Evolutionary conservation across 2,113 vertebrate species (phyloP), one percentile per base, ranked within the genome.

Genomic region (Trichechus manatus): DNA sequence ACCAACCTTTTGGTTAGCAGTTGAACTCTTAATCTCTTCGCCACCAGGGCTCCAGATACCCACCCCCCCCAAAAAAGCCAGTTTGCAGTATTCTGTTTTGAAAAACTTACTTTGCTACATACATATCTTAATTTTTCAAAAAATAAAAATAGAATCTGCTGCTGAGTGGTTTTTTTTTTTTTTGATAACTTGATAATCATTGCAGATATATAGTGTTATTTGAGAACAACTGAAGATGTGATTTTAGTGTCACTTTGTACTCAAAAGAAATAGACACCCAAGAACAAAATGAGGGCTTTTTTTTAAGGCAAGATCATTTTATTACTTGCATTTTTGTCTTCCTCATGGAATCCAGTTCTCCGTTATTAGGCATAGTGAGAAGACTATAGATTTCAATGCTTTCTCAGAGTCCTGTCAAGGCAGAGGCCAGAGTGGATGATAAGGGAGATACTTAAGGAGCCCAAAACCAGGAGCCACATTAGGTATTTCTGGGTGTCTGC

Each of bases 121-220:
- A 50, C 56, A 22, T 74, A 63, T 3, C 23, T 80, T 79, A 33
- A 42, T 53, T 78, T 97, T 95, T 56, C 6, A 56, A 89, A 87
- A 87, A 89, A 64, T 86, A 17, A 93, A 97, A 94, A 79, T 50
- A 72, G 89, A 92, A 70, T 87, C 9, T 75, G 22, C 5, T 89
- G 25, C 29, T 31, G 2, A 74, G 11, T 3, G 25, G 39, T 85
- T 93, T 80, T 10, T 64, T 7, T 72, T 39, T 33, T 75, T 87
- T 44, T 47, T 91, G 81, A 88, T 88, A 82, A 79, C 5, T 50
- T 25, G 5, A 78, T 68, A 29, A 59, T 77, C 27, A 92, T 83
- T 95, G 92, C 72, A 75, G 33, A 47, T 44, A 83, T 8, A 29
- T 47, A 19, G 25, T 50, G 10, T 81, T 89, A 22, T 31, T 72